phyloP scores from a whole-genome alignment of 2,888 invertebrate species.

The Caenorhabditis doughertyi region DNA sequence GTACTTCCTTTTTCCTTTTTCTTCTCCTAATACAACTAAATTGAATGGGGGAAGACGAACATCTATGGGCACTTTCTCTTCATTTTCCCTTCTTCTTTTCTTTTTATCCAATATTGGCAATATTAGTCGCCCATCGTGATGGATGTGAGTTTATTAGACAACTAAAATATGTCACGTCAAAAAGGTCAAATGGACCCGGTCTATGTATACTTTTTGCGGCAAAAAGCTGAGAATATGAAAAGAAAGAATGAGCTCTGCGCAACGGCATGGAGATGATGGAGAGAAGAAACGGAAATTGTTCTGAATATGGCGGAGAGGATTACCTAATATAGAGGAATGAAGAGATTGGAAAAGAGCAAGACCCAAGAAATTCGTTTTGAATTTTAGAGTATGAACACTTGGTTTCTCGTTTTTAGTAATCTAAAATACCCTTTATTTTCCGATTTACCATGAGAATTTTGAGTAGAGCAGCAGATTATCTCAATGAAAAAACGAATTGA shows the following conservation, averaged over 20 bases:
- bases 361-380: neutral
- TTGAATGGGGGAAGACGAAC: slow-evolving; percentile 2
- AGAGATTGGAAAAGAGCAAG: neutral
- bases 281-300: slow-evolving; percentile 38
- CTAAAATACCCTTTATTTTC: too few relatives aligned
- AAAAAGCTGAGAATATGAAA: neutral
- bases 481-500: too few relatives aligned
- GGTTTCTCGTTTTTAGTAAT: too few relatives aligned
- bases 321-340: slow-evolving; percentile 28
- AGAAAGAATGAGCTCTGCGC: slow-evolving; percentile 1
- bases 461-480: too few relatives aligned
- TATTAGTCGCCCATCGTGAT: slow-evolving; percentile 44
- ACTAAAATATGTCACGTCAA: slow-evolving; percentile 23
- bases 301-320: slow-evolving; percentile 38
- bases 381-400: neutral
- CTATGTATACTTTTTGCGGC: slow-evolving; percentile 44
- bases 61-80: slow-evolving; percentile 7
- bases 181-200: slow-evolving; percentile 35
- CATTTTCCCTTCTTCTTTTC: neutral
- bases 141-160: slow-evolving; percentile 61
- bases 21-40: slow-evolving; percentile 15
- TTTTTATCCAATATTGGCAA: slow-evolving; percentile 24
- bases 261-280: neutral
- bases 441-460: too few relatives aligned
- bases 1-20: neutral